Base-by-base conservation (phyloP, 2,797 vertebrate species). In the Selene dorsalis region DNA sequence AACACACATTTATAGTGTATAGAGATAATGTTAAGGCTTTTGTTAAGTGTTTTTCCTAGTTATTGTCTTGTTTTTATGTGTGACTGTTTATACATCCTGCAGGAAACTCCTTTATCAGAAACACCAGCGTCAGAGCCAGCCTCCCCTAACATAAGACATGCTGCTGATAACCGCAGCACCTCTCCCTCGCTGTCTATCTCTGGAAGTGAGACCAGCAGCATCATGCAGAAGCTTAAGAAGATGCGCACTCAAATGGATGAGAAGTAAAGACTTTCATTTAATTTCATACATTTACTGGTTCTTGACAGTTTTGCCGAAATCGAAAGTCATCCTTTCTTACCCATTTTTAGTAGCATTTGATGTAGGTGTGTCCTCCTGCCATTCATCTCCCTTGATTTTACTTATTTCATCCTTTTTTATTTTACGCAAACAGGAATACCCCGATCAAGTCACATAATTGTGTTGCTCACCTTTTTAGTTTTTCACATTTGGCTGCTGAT, bases 171-270 rank as follows among this genome's bases (percentile, higher is more conserved):
- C 24, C 96, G 96, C 52, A 98, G 96, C 84, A 95, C 96, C 73
- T 99, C 98, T 57, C 93, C 93, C 12, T 94, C 97, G 0, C 74
- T 96, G 52, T 99, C 98, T 0, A 88, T 98, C 71, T 99, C 98
- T 30, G 98, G 97, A 86, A 98, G 97, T 75, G 98, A 99, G 88
- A 99, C 97, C 0, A 99, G 97, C 92, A 99, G 97, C 93, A 99
- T 99, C 91, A 97, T 99, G 98, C 96, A 99, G 91, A 99, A 98
- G 86, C 95, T 99, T 35, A 98, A 98, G 93, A 99, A 98, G 94
- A 99, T 99, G 97, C 96, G 95, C 84, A 97, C 95, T 82, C 97
- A 96, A 83, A 98, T 96, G 96, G 97, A 99, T 88, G 97, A 99
- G 89, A 99, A 98, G 97, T 99, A 97, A 97, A 81, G 57, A 16